Evolutionary conservation across 1,140 invertebrate species (phyloP).

Genomic region (Caenorhabditis remanei): DNA sequence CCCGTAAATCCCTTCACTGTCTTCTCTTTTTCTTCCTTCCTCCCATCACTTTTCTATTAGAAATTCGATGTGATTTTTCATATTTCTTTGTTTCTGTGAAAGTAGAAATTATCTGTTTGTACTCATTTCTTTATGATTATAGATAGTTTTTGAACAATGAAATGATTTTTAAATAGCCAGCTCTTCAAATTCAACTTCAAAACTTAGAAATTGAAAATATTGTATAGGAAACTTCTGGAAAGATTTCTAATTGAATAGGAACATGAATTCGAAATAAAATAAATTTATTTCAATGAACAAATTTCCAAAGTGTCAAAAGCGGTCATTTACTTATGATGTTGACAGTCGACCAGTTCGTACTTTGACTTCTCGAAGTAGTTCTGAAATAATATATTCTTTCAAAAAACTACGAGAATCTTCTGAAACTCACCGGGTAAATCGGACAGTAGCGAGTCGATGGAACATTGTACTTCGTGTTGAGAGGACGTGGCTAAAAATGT

Average conservation of each 20-base stretch:
- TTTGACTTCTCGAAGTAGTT: neutral
- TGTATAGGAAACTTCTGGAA: too few species aligned
- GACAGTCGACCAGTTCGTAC: neutral
- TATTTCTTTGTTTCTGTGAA: neutral
- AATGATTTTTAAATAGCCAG: neutral
- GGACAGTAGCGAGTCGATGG: neutral
- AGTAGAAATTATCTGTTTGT: neutral
- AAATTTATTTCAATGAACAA: neutral
- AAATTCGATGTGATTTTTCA: conserved; percentile 22
- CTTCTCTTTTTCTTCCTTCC: neutral
- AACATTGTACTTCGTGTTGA: neutral
- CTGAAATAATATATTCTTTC: neutral
- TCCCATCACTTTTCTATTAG: conserved; percentile 31
- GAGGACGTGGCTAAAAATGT: neutral
- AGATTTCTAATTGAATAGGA: too few species aligned
- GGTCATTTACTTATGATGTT: neutral
- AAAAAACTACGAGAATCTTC: neutral
- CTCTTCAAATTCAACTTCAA: too few species aligned
- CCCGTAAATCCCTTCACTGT: neutral
- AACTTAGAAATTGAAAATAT: too few species aligned
- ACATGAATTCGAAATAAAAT: too few species aligned
- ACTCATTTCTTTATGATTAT: neutral
- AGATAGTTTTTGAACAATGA: neutral
- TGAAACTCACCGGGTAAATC: neutral
- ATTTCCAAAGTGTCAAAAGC: neutral